Evolutionary conservation across 2,888 invertebrate genomes (phyloP).

Genomic region (Dolomedes plantarius): DNA sequence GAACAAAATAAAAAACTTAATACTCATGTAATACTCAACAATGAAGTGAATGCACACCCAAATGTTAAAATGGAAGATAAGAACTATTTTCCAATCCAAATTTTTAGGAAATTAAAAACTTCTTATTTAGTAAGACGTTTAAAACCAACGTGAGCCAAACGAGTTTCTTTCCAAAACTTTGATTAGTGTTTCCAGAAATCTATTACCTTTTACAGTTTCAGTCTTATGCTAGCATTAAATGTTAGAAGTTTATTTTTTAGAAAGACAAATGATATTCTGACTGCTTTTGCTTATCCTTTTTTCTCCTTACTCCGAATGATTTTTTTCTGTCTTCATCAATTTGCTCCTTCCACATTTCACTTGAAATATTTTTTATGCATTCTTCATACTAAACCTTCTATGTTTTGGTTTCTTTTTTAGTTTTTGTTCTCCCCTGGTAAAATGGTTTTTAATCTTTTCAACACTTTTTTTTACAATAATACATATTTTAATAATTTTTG

Average conservation of each 20-base stretch:
- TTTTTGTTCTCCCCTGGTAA: not conserved
- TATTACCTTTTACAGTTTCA: not conserved
- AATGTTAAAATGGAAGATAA: no score
- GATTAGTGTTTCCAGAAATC: not conserved
- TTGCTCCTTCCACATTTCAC: not conserved
- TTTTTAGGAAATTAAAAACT: not conserved
- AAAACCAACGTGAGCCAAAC: not conserved
- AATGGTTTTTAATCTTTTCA: not conserved
- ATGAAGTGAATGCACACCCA: no score
- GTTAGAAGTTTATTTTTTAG: not conserved
- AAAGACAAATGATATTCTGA: conserved; percentile 8
- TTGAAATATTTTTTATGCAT: not conserved
- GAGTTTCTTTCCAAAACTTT: not conserved
- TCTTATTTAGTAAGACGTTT: not conserved
- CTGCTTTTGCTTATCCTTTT: not conserved
- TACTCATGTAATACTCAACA: no score
- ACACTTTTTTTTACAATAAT: not conserved
- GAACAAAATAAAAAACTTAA: no score
- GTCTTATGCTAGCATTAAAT: not conserved
- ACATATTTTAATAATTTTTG: not conserved
- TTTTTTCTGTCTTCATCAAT: conserved; percentile 8
- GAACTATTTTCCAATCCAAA: no score
- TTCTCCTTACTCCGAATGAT: not conserved
- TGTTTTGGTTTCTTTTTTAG: not conserved
- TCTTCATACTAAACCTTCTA: not conserved